Base-by-base conservation (phyloP, 2,113 vertebrate genomes). In the Sigmodon hispidus region DNA sequence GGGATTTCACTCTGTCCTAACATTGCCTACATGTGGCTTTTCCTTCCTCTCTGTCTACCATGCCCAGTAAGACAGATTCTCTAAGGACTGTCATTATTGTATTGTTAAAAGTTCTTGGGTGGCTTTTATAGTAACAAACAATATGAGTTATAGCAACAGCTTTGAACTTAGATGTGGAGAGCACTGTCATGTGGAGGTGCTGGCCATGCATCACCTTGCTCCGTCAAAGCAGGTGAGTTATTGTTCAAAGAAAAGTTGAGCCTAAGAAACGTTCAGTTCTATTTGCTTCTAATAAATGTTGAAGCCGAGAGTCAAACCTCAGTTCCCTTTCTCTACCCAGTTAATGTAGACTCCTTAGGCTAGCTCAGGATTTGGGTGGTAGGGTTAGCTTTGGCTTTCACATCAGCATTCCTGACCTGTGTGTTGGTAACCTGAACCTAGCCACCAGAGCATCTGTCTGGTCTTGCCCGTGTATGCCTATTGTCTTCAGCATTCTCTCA, bases 21-120 rank as follows among this genome's bases (percentile, higher is more conserved):
- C 40, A 1, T 61, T 59, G 11, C 86, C 77, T 72, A 29, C 21
- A 48, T 24, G 76, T 24, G 55, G 73, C 0, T 70, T 93, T 65
- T 63, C 24, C 73, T 88, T 21, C 3, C 7, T 70, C 21, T 57
- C 10, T 85, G 67, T 5, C 40, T 57, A 40, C 52, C 19, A 12
- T 4, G 57, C 2, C 26, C 36, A 24, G 48, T 31, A 11, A 52
- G 40, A 61, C 70, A 86, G 72, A 65, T 87, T 61, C 8, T 91
- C 87, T 72, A 91, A 67, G n/a, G 72, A 22, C 80, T 93, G 12
- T 87, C 36, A 40, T 69, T 57, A 34, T 75, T n/a, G 50, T 34
- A 57, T 70, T 88, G 43, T 76, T 91, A 76, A 94, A 70, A 95
- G 61, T 50, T 87, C 24, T 50, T 75, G 34, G 48, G 43, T 59